Conservation (phyloP, 2,888 invertebrate genomes). For the Chrysolina americana region DNA sequence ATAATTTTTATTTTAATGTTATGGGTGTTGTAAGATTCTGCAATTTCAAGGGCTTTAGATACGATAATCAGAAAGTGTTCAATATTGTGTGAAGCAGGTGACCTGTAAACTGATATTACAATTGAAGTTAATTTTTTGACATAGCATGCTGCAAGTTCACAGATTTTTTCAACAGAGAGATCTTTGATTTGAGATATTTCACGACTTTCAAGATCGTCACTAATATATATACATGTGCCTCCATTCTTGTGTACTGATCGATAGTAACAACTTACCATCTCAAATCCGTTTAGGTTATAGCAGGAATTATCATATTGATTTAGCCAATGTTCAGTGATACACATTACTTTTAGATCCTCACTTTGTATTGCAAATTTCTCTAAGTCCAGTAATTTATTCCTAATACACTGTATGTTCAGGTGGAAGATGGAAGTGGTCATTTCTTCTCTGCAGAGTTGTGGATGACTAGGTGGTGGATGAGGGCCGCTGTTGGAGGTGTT, state of each 20-base stretch:
- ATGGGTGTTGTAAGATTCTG: neutral
- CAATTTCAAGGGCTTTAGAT: conserved; percentile 7
- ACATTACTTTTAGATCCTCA: neutral
- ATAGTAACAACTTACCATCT: neutral
- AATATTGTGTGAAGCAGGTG: conserved; percentile 14
- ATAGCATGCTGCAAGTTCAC: conserved; percentile 15
- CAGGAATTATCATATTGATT: neutral
- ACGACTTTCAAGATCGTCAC: neutral
- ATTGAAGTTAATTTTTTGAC: neutral
- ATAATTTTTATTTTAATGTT: neutral
- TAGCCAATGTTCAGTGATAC: conserved; percentile 17
- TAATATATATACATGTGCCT: conserved; percentile 12
- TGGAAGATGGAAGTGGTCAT: neutral
- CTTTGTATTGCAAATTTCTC: conserved; percentile 11
- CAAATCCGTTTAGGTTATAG: conserved; percentile 4
- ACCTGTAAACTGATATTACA: conserved; percentile 13
- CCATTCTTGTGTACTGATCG: neutral
- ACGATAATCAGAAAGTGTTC: conserved; percentile 3
- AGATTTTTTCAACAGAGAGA: conserved; percentile 12
- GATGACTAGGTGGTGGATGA: neutral
- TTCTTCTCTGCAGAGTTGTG: neutral
- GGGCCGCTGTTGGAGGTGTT: neutral
- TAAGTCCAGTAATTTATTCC: neutral
- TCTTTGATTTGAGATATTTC: neutral
- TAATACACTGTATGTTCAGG: conserved; percentile 3